phyloP scores from a whole-genome alignment of 2,113 vertebrate genomes.

The Pipa parva region DNA sequence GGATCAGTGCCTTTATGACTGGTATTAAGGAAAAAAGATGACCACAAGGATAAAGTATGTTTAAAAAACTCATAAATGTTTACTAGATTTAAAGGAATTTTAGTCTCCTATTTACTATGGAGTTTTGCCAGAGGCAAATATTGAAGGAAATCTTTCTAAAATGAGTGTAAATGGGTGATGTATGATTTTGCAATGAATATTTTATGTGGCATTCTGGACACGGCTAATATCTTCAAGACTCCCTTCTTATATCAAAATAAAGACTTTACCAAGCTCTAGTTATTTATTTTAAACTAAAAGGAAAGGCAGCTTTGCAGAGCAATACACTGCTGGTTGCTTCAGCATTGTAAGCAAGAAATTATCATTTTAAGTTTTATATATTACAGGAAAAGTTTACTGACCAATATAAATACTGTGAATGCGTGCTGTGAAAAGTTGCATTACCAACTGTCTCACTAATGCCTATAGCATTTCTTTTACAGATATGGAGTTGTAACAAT shows the following conservation, averaged over 20 bases:
- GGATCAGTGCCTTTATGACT: slow-evolving; percentile 34
- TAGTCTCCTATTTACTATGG: slow-evolving; percentile 32
- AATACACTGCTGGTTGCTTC: slow-evolving; percentile 14
- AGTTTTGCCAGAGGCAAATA: slow-evolving; percentile 41
- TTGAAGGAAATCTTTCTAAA: slow-evolving; percentile 36
- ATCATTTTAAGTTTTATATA: slow-evolving; percentile 17
- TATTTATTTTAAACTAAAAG: slow-evolving; percentile 26
- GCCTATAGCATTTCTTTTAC: too few species aligned
- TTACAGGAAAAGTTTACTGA: slow-evolving; percentile 20
- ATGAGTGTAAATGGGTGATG: slow-evolving; percentile 38
- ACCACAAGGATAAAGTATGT: slow-evolving; percentile 33
- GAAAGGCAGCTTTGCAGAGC: slow-evolving; percentile 22
- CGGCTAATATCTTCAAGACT: slow-evolving; percentile 29
- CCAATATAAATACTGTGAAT: slow-evolving; percentile 16
- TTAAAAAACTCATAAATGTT: slow-evolving; percentile 43
- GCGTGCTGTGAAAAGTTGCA: background rate
- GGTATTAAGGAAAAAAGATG: slow-evolving; percentile 34
- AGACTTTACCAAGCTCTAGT: slow-evolving; percentile 21
- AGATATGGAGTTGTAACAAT: too few species aligned
- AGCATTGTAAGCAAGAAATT: slow-evolving; percentile 10
- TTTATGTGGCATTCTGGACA: slow-evolving; percentile 40
- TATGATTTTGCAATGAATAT: slow-evolving; percentile 43
- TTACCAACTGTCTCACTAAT: too few species aligned
- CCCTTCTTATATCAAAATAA: slow-evolving; percentile 31
- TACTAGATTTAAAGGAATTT: slow-evolving; percentile 41